Conservation (phyloP, 2,797 vertebrate genomes). For the Buphagus erythrorhynchus region DNA sequence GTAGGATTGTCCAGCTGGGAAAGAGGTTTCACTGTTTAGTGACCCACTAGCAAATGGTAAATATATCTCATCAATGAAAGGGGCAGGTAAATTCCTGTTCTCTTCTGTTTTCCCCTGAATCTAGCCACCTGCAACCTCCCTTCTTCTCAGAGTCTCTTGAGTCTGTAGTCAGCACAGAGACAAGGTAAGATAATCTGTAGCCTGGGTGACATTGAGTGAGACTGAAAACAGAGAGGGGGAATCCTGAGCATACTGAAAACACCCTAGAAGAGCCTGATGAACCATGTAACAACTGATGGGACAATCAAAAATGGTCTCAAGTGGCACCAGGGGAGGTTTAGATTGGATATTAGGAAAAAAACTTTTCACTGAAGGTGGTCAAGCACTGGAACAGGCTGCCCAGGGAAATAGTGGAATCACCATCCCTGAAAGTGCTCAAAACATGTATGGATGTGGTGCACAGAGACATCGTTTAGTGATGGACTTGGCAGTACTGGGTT, state of each 20-base stretch:
- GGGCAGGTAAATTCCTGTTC: not conserved
- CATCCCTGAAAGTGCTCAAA: not conserved
- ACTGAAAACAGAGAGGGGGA: not conserved
- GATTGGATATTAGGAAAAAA: not conserved
- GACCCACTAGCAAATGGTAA: not conserved
- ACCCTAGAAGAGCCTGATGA: not conserved
- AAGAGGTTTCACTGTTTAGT: not conserved
- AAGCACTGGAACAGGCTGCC: not conserved
- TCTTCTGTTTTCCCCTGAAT: not conserved
- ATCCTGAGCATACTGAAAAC: not conserved
- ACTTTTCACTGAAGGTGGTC: not conserved
- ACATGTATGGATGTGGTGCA: not conserved
- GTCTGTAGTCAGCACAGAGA: not conserved
- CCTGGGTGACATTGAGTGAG: not conserved
- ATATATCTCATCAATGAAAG: not conserved
- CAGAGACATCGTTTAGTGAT: not conserved
- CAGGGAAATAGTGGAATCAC: not conserved
- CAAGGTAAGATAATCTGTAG: not conserved
- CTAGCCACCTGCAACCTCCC: not conserved
- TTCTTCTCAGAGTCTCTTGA: not conserved
- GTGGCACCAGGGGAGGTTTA: not conserved
- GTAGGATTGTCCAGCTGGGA: not conserved
- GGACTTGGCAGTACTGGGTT: not conserved
- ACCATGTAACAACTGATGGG: not conserved
- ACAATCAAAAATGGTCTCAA: not conserved